Evolutionary conservation across 2,797 vertebrate species (phyloP).

Genomic region (Microhierax caerulescens): DNA sequence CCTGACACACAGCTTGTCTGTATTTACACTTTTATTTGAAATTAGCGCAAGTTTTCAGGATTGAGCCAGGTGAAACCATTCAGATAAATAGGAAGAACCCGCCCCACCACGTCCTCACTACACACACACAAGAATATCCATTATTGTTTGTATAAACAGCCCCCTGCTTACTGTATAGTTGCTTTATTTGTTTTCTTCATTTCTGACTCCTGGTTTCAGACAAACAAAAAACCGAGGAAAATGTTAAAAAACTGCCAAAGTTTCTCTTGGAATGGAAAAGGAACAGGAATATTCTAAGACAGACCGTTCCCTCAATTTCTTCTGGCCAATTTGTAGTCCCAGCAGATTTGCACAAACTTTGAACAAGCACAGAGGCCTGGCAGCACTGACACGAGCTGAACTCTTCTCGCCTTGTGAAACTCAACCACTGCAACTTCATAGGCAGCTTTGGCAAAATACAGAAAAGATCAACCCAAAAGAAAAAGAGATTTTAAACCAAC

Average conservation of each 20-base stretch:
- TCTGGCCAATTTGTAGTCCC: slow-evolving; percentile 25
- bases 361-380: slow-evolving; percentile 24
- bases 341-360: neutral
- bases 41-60: neutral
- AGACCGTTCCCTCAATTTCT: neutral
- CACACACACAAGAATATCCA: neutral
- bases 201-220: neutral
- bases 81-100: neutral
- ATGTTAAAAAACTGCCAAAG: neutral
- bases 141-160: neutral
- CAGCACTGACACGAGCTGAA: neutral
- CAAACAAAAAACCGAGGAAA: neutral
- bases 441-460: slow-evolving; percentile 31
- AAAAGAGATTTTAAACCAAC: neutral
- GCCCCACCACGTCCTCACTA: neutral
- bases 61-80: neutral
- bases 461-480: neutral
- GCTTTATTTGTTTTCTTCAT: neutral
- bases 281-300: neutral
- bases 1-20: neutral
- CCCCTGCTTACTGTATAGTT: neutral
- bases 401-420: neutral
- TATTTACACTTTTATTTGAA: neutral
- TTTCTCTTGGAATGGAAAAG: neutral
- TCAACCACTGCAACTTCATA: neutral